phyloP scores from a whole-genome alignment of 2,888 invertebrate genomes.

The Epinotia nisella region DNA sequence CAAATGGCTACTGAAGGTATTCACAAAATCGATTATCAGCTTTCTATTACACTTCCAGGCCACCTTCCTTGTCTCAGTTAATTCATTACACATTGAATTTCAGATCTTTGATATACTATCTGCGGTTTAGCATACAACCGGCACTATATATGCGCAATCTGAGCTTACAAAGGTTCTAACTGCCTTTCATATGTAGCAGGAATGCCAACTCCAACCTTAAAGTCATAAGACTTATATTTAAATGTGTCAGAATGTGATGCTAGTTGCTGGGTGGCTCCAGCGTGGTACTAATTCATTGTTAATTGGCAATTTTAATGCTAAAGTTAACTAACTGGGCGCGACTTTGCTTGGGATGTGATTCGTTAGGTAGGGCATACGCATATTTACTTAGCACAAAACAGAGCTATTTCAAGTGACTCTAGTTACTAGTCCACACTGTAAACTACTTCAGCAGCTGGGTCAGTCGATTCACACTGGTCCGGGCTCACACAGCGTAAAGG shows the following conservation, averaged over 20 bases:
- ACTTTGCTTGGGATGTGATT: conserved; percentile 12
- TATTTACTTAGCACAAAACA: no score
- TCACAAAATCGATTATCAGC: no score
- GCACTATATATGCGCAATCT: not conserved
- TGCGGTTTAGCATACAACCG: conserved; percentile 28
- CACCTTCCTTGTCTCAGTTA: conserved; percentile 1
- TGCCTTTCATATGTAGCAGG: not conserved
- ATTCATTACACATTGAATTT: conserved; percentile 26
- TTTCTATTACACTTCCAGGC: no score
- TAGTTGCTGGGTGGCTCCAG: conserved; percentile 11
- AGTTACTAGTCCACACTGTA: no score
- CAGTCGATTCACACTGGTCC: no score
- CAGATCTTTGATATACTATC: conserved; percentile 27
- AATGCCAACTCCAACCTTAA: not conserved
- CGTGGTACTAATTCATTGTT: conserved; percentile 23
- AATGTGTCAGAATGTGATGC: not conserved
- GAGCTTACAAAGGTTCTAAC: not conserved
- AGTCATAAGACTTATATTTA: not conserved
- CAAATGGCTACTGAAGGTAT: no score
- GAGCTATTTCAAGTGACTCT: no score
- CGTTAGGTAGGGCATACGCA: not conserved
- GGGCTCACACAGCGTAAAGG: no score
- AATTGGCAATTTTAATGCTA: conserved; percentile 32
- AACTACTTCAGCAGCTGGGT: no score
- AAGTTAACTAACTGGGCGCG: conserved; percentile 25